Base-by-base conservation (phyloP, 2,113 vertebrate species). In the Brachypteracias leptosomus region DNA sequence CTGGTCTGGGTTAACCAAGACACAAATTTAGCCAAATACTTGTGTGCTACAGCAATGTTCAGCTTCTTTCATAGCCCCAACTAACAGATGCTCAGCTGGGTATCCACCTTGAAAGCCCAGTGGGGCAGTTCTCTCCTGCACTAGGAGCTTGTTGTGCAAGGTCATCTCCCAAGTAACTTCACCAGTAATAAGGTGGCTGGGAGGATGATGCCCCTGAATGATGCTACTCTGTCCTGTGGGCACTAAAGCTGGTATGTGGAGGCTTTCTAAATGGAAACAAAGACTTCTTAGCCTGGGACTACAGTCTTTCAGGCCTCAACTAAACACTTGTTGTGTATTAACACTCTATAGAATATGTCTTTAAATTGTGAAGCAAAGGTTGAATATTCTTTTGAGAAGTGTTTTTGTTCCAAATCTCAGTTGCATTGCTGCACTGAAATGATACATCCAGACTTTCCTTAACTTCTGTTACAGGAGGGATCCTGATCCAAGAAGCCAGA, bases 391-490 rank as follows among this genome's bases (percentile, higher is more conserved):
- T 68, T 62, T 93, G 29, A 66, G 49, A 74, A 47, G 38, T 49
- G 6, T 36, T 92, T 93, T 65, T 2, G 44, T 61, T 65, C 86
- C 15, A 73, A 89, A 49, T 44, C 35, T 83, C 52, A 16, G 22
- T 25, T 85, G 31, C 24, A 24, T 73, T 90, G 54, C 19, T 92
- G 61, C 21, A 67, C 20, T 80, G 36, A 70, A 59, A 36, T 61
- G 10, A 51, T 70, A 42, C 31, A 38, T 54, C 1, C 16, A 68
- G 52, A 42, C 29, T 93, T 80, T 46, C 26, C 3, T 76, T 16
- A 90, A 90, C 35, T 88, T 92, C n/a, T 87, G 12, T 98, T 97
- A 46, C 40, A 99, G 99, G 85, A 98, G 95, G 58, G 96, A 97
- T 89, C 67, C 97, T 25, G 89, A 80, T 63, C 97, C 94, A 88